Evolutionary conservation across 2,113 vertebrate genomes (phyloP), one percentile per base, ranked within the genome.

Genomic region (Pontoporia blainvillei): DNA sequence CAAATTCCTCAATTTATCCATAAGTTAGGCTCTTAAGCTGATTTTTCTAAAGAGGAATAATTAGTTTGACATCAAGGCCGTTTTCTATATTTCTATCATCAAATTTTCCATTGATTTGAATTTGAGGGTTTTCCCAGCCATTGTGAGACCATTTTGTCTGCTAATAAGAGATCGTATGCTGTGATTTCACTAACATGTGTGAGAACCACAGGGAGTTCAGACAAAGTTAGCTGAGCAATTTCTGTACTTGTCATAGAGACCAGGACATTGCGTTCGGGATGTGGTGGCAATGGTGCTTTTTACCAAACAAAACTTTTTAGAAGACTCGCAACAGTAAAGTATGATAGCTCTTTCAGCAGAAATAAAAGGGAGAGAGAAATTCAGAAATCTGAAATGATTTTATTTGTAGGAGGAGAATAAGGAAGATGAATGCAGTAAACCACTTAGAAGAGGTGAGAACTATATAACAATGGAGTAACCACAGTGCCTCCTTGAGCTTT

Each of bases 61-160:
- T 92, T 89, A 66, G 86, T 91, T 93, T 78, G 72, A 73, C 57
- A n/a, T 61, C 84, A 86, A 75, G 27, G 11, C 49, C 46, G 11
- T 54, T 90, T 46, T 87, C 23, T 94, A 11, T 95, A 91, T 87
- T 59, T 91, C 41, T 97, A 15, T 85, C 88, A 61, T 81, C 61
- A 91, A 11, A 76, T 67, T 88, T 93, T 71, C 57, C 34, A 61
- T 64, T 96, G 78, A 83, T 81, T 93, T 71, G 46, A 36, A 90
- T 87, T 86, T 82, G 44, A 81, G 4, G 3, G 31, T 95, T 88
- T 82, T 66, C 52, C 36, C n/a, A 92, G 81, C 23, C 27, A 34
- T 76, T 94, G 54, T 67, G 84, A 95, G 66, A 90, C 57, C 44
- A 31, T 86, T 61, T 91, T 94, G 15, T 87, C 46, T 88, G 87